Evolutionary conservation across 1,140 invertebrate species (phyloP).

Genomic region (Cherax destructor): DNA sequence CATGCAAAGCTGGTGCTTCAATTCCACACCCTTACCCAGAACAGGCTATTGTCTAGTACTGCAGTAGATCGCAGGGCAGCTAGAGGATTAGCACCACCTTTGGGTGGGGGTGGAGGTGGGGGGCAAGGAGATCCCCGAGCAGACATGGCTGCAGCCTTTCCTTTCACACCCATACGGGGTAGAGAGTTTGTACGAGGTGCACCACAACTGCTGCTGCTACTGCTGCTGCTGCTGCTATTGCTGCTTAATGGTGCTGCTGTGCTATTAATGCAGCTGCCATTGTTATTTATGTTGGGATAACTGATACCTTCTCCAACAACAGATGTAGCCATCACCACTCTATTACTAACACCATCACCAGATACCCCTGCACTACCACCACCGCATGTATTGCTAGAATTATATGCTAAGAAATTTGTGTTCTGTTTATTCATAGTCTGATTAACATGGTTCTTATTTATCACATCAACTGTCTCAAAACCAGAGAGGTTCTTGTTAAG

Average conservation of each 20-base stretch:
- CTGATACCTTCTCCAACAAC: neutral
- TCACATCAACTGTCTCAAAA: conserved; percentile 10
- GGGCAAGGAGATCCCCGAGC: conserved; percentile 63
- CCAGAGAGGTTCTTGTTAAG: neutral
- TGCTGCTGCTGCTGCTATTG: conserved; percentile 65
- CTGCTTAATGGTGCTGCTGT: conserved; percentile 45
- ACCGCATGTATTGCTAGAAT: conserved; percentile 8
- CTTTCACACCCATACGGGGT: conserved; percentile 68
- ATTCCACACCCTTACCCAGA: conserved; percentile 70
- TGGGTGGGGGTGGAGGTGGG: conserved; percentile 69
- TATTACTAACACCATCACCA: conserved; percentile 54
- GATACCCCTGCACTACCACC: conserved; percentile 9
- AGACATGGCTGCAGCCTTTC: conserved; percentile 67
- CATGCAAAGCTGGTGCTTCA: conserved; percentile 50
- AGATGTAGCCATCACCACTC: conserved; percentile 30
- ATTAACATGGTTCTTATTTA: conserved; percentile 46
- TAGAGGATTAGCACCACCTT: conserved; percentile 62
- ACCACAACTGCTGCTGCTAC: conserved; percentile 55
- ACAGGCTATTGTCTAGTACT: conserved; percentile 71
- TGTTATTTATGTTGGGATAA: conserved; percentile 14
- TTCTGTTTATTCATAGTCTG: conserved; percentile 35
- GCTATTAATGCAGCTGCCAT: conserved; percentile 34
- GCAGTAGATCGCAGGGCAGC: conserved; percentile 70
- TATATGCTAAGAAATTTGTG: neutral
- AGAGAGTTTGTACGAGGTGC: conserved; percentile 64